Base-by-base conservation (phyloP, 2,888 invertebrate species). In the Leptinotarsa peninsularis region DNA sequence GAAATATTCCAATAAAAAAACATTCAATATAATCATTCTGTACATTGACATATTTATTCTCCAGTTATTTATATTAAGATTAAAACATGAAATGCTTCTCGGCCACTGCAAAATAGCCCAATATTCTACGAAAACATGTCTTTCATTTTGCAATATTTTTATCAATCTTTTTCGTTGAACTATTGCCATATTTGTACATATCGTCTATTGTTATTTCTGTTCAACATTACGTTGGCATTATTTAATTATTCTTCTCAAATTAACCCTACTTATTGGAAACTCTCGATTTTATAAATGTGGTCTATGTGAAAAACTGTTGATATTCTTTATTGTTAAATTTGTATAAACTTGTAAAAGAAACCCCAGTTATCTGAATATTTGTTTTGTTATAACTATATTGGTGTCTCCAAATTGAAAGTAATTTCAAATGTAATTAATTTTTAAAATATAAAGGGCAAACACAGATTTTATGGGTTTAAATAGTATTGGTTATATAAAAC, bases 311-410 rank as follows among this genome's bases (percentile, higher is more conserved):
- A 63, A 63, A 23, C 58, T 63, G 43, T 63, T 63, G 63, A 63
- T 63, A 63, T 63, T 63, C 63, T 63, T 63, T 63, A 63, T 63
- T 43, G 63, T 63, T 63, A 43, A n/a, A 14, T 63, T 63, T 63
- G 63, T 63, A 63, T 63, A 63, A 63, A 63, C 43, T 63, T 63
- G 33, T 43, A 33, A 23, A 63, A 63, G 33, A 63, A 63, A 63
- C 43, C 43, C 63, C 63, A 27, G 27, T 63, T 33, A 27, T 43
- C 43, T 27, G 43, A 63, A 58, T 58, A 58, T 63, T 63, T 63
- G 27, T 63, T 63, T 63, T 63, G 63, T 63, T 27, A 63, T 63
- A 63, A 33, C 5, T 43, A 7, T 63, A 33, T n/a, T 5, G 17
- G 33, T 43, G 63, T 63, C 27, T 63, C 33, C 27, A 63, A 63